These are phyloP conservation scores for Hypomesus transpacificus DNA, from an alignment of 2,113 vertebrate species.

Conservation along the genomic window DNA sequence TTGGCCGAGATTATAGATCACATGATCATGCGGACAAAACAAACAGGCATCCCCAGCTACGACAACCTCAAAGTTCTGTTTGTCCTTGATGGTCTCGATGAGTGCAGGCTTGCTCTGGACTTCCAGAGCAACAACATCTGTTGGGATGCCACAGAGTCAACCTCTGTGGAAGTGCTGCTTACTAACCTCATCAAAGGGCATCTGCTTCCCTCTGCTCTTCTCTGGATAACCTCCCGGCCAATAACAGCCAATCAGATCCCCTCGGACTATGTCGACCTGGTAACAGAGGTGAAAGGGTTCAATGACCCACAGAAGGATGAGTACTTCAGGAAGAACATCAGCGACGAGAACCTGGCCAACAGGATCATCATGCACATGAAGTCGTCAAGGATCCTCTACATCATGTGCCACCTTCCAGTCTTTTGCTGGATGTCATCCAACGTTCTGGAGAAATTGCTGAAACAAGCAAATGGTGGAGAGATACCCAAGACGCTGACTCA, in stretches of 20 bases:
- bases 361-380: background rate
- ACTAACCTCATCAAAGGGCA: no score
- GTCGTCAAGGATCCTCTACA: background rate
- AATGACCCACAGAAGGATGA: background rate
- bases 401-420: constrained; percentile 3
- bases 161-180: no score
- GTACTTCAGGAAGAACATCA: background rate
- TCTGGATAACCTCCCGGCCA: no score
- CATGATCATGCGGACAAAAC: background rate
- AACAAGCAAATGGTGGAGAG: no score
- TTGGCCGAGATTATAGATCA: background rate
- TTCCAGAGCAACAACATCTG: no score
- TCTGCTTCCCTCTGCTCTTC: no score
- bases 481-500: background rate
- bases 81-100: background rate
- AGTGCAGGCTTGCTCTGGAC: no score
- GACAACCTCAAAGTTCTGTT: background rate
- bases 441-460: background rate
- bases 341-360: background rate
- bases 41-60: background rate
- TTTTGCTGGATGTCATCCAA: no score
- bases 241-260: constrained; percentile 1
- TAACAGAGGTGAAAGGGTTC: constrained; percentile 5
- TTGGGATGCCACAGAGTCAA: no score
- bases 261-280: background rate